Evolutionary conservation across 2,888 invertebrate genomes (phyloP).

Genomic region (Microdon myrmicae): DNA sequence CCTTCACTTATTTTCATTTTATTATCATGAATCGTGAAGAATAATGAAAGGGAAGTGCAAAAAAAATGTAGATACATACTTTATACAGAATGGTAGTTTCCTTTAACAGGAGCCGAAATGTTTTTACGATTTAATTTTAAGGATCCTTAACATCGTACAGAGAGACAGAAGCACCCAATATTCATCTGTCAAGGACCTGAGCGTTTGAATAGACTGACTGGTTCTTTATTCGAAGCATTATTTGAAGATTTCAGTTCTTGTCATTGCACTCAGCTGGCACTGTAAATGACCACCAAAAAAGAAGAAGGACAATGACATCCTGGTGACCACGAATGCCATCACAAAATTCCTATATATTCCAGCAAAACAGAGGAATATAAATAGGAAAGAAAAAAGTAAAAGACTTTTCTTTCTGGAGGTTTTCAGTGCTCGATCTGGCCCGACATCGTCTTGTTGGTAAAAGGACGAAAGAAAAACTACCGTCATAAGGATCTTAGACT

Average conservation of each 20-base stretch:
- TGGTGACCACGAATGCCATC: conserved; percentile 34
- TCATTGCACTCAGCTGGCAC: conserved; percentile 22
- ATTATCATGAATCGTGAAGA: conserved; percentile 30
- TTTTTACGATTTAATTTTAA: no score
- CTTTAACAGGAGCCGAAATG: no score
- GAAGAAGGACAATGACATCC: conserved; percentile 7
- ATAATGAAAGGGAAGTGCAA: conserved; percentile 16
- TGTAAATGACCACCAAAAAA: conserved; percentile 27
- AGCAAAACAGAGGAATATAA: neutral
- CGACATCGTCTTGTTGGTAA: conserved; percentile 23
- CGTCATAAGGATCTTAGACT: conserved; percentile 21
- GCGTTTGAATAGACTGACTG: neutral
- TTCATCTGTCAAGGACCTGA: conserved; percentile 25
- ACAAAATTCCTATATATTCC: conserved; percentile 28
- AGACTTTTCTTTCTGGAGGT: conserved; percentile 1
- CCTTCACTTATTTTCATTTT: conserved; percentile 7
- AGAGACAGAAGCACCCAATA: conserved; percentile 7
- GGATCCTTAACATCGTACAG: no score
- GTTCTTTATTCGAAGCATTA: conserved; percentile 21
- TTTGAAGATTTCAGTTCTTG: conserved; percentile 21
- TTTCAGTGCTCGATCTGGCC: conserved; percentile 12
- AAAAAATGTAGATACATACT: no score
- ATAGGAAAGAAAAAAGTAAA: neutral
- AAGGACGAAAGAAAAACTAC: no score
- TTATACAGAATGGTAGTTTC: no score